Evolutionary conservation across 30 jellyfish, hydroid and myxozoan species (phyloP).

Genomic region (Turritopsis dohrnii): DNA sequence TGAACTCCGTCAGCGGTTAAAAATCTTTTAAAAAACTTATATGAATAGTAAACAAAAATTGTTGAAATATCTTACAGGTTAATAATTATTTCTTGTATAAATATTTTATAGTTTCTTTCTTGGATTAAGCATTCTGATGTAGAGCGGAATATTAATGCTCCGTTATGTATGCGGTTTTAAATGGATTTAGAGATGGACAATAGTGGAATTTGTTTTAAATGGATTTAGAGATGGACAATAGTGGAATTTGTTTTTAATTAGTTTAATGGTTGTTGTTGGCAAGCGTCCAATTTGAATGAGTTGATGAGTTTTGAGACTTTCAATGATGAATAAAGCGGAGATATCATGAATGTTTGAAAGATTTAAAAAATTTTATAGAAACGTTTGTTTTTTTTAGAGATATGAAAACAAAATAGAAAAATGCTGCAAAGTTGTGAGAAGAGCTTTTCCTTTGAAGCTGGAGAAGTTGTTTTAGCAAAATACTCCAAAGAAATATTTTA

Average conservation of each 20-base stretch:
- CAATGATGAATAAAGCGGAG: not conserved
- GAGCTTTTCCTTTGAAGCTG: conserved; percentile 6
- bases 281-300: not conserved
- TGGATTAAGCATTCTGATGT: not conserved
- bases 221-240: not conserved
- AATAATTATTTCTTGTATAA: no score
- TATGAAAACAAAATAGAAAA: not conserved
- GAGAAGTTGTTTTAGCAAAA: conserved; percentile 80
- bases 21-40: no score
- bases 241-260: not conserved
- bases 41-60: no score
- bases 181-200: not conserved
- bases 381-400: not conserved
- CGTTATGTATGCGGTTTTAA: not conserved
- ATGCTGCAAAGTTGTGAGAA: not conserved
- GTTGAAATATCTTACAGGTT: not conserved
- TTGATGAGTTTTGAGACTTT: not conserved
- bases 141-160: not conserved
- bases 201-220: not conserved
- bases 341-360: no score
- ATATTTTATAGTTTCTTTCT: not conserved
- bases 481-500: conserved; percentile 67
- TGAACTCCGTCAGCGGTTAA: no score
- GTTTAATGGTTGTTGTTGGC: not conserved
- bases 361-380: no score